Percentiles rank a stretch among this genome's conserved stretches.
Conservation (phyloP, 2,113 vertebrate genomes). For the Megaptera novaeangliae region DNA sequence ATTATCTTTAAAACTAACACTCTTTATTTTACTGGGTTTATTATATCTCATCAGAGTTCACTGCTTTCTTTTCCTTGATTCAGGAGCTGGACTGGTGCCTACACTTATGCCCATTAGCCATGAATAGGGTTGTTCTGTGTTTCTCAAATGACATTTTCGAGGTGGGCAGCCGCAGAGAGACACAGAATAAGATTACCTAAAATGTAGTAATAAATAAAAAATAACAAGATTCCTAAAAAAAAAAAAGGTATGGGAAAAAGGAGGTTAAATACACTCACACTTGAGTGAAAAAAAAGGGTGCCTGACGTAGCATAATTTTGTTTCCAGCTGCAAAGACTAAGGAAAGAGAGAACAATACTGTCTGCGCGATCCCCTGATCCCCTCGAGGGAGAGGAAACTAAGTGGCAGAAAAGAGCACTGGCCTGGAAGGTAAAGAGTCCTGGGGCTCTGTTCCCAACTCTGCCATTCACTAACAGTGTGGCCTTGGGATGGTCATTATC, state of each 20-base stretch:
- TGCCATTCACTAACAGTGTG: not conserved
- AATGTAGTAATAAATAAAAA: not conserved
- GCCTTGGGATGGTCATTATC: not conserved
- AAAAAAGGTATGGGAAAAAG: not conserved
- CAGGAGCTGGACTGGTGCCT: not conserved
- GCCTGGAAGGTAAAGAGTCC: not conserved
- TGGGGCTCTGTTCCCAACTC: not conserved
- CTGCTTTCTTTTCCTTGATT: not conserved
- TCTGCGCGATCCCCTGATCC: not conserved
- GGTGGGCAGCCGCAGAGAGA: not conserved
- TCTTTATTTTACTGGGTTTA: not conserved
- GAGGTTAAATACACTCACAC: not conserved
- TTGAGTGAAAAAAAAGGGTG: not conserved
- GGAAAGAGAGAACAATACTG: not conserved
- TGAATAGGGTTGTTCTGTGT: not conserved
- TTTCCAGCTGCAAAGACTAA: not conserved
- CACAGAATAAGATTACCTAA: not conserved
- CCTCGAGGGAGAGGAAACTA: not conserved
- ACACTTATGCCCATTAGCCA: not conserved
- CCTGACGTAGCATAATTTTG: not conserved
- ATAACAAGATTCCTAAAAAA: not conserved
- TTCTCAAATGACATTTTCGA: not conserved
- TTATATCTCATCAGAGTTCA: not conserved
- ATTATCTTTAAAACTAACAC: slow-evolving; percentile 12
- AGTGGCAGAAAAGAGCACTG: not conserved